These are phyloP conservation scores for Strigops habroptila DNA, from an alignment of 2,113 vertebrate genomes.

Conservation along the genomic window DNA sequence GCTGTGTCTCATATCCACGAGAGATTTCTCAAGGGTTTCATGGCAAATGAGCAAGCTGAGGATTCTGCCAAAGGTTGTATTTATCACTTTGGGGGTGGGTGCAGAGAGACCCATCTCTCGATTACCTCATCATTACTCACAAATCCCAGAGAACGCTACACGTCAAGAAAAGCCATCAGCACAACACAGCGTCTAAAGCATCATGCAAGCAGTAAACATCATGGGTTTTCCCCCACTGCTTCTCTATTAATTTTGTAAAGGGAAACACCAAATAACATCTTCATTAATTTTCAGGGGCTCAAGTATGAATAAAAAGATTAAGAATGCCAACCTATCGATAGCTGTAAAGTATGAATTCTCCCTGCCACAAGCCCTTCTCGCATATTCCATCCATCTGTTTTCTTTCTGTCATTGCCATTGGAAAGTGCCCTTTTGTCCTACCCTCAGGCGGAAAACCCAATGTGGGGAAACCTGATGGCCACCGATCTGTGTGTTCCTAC, in stretches of 20 bases:
- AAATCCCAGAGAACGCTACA: neutral
- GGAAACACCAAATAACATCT: neutral
- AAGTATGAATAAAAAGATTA: neutral
- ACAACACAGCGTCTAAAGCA: neutral
- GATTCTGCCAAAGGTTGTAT: slow-evolving; percentile 10
- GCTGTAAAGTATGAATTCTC: slow-evolving; percentile 4
- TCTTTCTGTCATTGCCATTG: neutral
- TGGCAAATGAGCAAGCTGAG: slow-evolving; percentile 40
- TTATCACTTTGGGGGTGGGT: neutral
- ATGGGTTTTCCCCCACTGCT: neutral
- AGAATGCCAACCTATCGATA: neutral
- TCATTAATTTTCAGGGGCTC: neutral
- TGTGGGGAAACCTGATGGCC: neutral
- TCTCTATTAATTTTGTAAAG: neutral
- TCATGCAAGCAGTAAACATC: neutral
- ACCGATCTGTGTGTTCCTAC: neutral
- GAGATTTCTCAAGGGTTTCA: slow-evolving; percentile 5
- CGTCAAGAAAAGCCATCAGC: neutral
- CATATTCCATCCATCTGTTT: slow-evolving; percentile 15
- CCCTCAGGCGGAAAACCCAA: neutral
- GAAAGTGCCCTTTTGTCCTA: slow-evolving; percentile 3
- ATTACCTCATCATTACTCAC: neutral
- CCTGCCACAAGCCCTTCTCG: neutral
- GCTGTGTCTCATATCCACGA: neutral
- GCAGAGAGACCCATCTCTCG: neutral